Conservation (phyloP, 2,888 invertebrate genomes). For the Dyspetes luteomarginatus region DNA sequence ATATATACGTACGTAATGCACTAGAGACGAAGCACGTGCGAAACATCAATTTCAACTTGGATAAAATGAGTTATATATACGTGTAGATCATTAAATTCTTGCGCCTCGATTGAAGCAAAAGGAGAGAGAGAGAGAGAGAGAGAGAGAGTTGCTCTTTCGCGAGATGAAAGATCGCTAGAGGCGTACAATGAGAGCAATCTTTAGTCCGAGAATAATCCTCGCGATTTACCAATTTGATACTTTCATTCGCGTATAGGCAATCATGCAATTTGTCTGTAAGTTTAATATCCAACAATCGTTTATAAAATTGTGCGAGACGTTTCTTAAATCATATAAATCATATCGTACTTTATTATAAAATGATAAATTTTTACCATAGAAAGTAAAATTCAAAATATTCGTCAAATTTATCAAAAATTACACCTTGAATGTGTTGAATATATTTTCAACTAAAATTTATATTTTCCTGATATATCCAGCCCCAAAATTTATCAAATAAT, state of each 20-base stretch:
- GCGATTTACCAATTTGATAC: constrained; percentile 53
- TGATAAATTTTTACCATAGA: no score
- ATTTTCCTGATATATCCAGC: no score
- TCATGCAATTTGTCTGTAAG: constrained; percentile 46
- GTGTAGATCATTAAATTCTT: constrained; percentile 58
- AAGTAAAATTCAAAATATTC: no score
- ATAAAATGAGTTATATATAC: background rate
- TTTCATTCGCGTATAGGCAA: constrained; percentile 36
- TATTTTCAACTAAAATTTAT: no score
- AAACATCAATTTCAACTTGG: no score
- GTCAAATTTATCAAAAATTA: no score
- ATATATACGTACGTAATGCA: no score
- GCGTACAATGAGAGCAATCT: constrained; percentile 40
- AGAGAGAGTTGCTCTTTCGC: background rate
- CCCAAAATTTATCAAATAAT: no score
- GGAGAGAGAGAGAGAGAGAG: background rate
- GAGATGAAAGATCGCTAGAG: constrained; percentile 49
- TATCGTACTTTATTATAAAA: no score
- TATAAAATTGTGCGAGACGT: background rate
- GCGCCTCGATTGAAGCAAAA: constrained; percentile 39
- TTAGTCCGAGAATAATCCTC: constrained; percentile 29
- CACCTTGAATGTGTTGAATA: no score
- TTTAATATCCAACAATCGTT: background rate
- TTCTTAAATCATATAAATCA: no score
- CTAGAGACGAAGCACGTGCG: no score